These are phyloP conservation scores for Micromesistius poutassou DNA, from an alignment of 2,797 vertebrate species.

Conservation along the genomic window DNA sequence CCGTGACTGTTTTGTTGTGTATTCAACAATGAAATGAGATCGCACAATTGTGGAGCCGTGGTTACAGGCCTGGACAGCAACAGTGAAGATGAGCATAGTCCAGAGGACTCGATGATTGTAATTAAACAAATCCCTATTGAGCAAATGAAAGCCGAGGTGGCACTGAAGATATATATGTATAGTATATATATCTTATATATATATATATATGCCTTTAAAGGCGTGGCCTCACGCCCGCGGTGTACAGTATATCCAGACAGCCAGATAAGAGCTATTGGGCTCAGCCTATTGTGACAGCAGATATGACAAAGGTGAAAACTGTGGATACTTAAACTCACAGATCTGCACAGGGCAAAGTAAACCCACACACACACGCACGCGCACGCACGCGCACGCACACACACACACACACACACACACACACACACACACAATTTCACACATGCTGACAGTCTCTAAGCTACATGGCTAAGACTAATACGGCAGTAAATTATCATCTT, in stretches of 20 bases:
- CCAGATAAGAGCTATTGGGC: conserved; percentile 33
- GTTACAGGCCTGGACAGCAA: too few relatives aligned
- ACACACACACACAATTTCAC: conserved; percentile 26
- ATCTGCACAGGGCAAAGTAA: conserved; percentile 45
- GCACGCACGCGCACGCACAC: conserved; percentile 31
- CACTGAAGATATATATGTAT: too few relatives aligned
- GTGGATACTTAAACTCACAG: conserved; percentile 48
- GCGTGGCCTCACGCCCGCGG: conserved; percentile 51
- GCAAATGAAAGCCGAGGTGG: too few relatives aligned
- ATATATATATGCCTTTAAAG: too few relatives aligned
- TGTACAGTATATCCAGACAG: conserved; percentile 25
- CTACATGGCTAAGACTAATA: conserved; percentile 91
- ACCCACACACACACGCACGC: conserved; percentile 29
- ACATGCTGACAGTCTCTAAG: conserved; percentile 64
- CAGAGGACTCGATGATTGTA: not conserved
- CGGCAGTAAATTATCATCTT: conserved; percentile 94
- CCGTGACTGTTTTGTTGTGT: too few relatives aligned
- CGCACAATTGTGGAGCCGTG: too few relatives aligned
- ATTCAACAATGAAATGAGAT: conserved; percentile 25
- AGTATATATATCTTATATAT: too few relatives aligned
- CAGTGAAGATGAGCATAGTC: too few relatives aligned
- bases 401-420: conserved; percentile 15
- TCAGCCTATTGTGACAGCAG: conserved; percentile 23
- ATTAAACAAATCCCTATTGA: too few relatives aligned
- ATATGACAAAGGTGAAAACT: conserved; percentile 40